Percentiles rank a stretch among this genome's conserved stretches.
Evolutionary conservation across 2,888 invertebrate species (phyloP).

Genomic region (Synanthedon tipuliformis): DNA sequence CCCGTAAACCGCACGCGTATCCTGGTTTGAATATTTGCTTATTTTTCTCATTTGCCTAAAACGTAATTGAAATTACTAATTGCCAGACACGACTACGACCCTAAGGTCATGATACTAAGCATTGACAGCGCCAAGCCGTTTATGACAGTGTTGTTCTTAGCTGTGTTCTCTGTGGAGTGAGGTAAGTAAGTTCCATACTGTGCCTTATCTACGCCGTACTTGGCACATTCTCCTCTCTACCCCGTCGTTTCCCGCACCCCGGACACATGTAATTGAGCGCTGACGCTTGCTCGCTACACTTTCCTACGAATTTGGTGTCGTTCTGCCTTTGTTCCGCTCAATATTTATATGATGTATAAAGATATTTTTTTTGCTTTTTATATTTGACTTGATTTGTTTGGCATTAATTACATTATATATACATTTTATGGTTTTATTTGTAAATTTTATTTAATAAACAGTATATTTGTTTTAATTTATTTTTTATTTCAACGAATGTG

Average conservation of each 20-base stretch:
- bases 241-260: constrained; percentile 14
- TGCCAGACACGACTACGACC: too few relatives aligned
- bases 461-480: too few relatives aligned
- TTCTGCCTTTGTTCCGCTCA: constrained; percentile 45
- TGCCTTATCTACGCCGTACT: not conserved
- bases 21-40: too few relatives aligned
- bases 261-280: constrained; percentile 47
- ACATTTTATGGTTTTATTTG: too few relatives aligned
- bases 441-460: too few relatives aligned
- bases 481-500: not conserved
- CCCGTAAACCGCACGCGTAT: too few relatives aligned
- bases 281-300: constrained; percentile 31
- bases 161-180: too few relatives aligned
- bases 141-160: not conserved
- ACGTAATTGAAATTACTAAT: not conserved
- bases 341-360: constrained; percentile 51
- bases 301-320: constrained; percentile 39
- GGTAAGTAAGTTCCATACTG: not conserved
- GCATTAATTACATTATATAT: too few relatives aligned
- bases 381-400: not conserved
- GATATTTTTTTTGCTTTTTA: constrained; percentile 29
- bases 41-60: not conserved
- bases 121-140: not conserved
- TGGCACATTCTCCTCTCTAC: not conserved
- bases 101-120: not conserved